Evolutionary conservation across 2,797 vertebrate species (phyloP).

Genomic region (Cryptoprocta ferox): DNA sequence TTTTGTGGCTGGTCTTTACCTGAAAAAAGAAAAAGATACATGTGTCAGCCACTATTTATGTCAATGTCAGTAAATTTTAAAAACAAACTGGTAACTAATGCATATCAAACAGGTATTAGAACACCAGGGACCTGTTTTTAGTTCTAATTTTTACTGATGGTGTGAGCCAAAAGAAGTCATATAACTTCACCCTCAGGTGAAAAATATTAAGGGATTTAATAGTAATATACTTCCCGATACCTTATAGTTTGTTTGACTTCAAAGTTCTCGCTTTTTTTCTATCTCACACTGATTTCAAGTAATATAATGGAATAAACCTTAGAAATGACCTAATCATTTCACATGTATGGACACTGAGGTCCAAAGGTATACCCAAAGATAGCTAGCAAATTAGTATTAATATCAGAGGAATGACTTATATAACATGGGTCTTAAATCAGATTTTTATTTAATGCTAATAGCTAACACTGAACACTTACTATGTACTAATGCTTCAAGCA

Average conservation of each 20-base stretch:
- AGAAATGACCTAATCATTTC: neutral
- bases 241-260: neutral
- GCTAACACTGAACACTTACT: neutral
- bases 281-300: neutral
- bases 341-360: neutral
- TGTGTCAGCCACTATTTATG: neutral
- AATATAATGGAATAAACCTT: neutral
- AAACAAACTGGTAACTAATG: neutral
- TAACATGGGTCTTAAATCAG: neutral
- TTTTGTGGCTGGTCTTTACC: constrained; percentile 38
- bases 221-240: neutral
- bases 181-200: neutral
- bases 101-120: neutral
- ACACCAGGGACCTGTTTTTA: neutral
- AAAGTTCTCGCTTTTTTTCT: neutral
- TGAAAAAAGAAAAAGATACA: neutral
- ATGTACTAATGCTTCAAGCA: neutral
- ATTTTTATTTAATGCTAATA: constrained; percentile 41
- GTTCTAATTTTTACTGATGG: constrained; percentile 25
- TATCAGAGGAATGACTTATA: neutral
- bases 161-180: neutral
- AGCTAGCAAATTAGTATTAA: constrained; percentile 9
- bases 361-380: neutral
- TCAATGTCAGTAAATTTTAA: neutral
- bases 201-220: constrained; percentile 27